These are phyloP conservation scores for Myocastor coypus DNA, from an alignment of 2,113 vertebrate genomes.

Conservation along the genomic window DNA sequence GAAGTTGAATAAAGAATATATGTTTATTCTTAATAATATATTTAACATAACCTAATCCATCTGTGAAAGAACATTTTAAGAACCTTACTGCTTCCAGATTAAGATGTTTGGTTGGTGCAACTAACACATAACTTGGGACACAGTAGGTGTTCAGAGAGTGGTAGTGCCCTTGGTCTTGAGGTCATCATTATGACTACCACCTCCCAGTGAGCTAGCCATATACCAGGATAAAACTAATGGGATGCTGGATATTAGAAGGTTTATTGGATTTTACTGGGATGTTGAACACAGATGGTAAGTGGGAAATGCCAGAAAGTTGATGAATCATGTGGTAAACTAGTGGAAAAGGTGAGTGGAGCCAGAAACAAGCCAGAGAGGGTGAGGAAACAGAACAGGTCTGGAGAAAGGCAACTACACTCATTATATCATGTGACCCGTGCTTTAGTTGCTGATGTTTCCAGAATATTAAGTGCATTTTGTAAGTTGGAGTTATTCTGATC, in stretches of 20 bases:
- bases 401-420: conserved; percentile 22
- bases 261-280: conserved; percentile 73
- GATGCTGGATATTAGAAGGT: conserved; percentile 54
- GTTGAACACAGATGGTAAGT: conserved; percentile 66
- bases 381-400: conserved; percentile 34
- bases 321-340: conserved; percentile 70
- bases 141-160: conserved; percentile 31
- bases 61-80: conserved; percentile 46
- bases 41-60: conserved; percentile 48
- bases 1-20: conserved; percentile 58
- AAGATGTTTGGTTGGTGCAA: conserved; percentile 36
- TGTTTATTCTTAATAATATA: conserved; percentile 53
- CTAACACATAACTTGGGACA: conserved; percentile 36
- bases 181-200: background rate
- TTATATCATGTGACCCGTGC: conserved; percentile 28
- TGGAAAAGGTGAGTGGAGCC: conserved; percentile 65
- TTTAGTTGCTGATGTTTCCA: conserved; percentile 55
- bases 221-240: conserved; percentile 2
- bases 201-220: background rate
- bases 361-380: conserved; percentile 63
- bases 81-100: conserved; percentile 27
- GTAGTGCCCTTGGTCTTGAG: conserved; percentile 11
- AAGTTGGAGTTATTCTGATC: conserved; percentile 64
- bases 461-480: conserved; percentile 53
- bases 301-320: conserved; percentile 70